Percentiles rank a stretch among this genome's conserved stretches.
phyloP scores from a whole-genome alignment of 2,113 vertebrate genomes.

The Psittacara wagleri region DNA sequence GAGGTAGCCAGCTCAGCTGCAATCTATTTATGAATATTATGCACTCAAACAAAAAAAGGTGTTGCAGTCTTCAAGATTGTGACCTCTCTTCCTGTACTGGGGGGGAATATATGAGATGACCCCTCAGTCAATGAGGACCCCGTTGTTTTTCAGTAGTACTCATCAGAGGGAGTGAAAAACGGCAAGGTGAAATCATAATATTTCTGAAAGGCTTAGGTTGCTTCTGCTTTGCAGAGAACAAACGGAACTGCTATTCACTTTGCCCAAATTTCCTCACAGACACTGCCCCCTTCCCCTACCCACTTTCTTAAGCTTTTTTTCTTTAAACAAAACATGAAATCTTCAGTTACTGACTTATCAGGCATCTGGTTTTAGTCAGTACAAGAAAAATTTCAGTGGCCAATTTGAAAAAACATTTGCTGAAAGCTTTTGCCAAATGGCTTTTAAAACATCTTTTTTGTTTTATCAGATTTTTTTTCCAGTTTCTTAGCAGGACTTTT shows the following conservation, averaged over 20 bases:
- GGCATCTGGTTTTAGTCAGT: neutral
- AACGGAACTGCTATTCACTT: neutral
- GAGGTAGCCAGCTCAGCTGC: neutral
- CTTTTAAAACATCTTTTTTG: neutral
- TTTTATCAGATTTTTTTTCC: neutral
- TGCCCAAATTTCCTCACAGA: neutral
- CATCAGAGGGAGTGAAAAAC: neutral
- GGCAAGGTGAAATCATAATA: neutral
- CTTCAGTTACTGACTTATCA: neutral
- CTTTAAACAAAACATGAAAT: neutral
- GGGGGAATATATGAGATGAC: neutral
- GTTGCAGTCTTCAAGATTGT: neutral
- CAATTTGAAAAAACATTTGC: neutral
- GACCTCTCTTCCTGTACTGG: neutral
- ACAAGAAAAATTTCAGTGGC: neutral
- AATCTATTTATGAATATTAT: neutral
- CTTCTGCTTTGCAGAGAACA: neutral
- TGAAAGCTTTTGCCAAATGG: neutral
- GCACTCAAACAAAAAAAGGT: neutral
- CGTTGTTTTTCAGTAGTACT: neutral
- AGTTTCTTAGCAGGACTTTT: neutral
- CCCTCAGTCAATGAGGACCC: neutral
- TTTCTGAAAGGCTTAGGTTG: neutral
- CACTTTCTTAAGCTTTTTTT: neutral
- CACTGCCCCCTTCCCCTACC: accelerated